These are phyloP conservation scores for Calcarius lapponicus DNA, from an alignment of 2,797 vertebrate species.

Conservation along the genomic window DNA sequence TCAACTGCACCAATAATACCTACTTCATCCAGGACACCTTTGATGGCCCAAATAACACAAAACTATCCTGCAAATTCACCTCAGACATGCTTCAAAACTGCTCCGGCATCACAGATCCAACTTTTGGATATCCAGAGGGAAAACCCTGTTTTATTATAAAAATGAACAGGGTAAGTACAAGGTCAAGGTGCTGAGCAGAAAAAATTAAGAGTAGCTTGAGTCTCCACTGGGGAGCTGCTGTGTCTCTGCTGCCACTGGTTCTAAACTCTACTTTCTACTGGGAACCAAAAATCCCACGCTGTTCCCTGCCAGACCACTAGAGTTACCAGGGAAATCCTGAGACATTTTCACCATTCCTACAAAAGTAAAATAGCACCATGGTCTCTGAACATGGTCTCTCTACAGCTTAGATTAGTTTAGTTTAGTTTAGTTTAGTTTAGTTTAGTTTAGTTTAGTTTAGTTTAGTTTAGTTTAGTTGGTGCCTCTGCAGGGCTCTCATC, in stretches of 20 bases:
- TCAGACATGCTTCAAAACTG: conserved; percentile 84
- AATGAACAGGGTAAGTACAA: conserved; percentile 87
- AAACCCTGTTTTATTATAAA: conserved; percentile 89
- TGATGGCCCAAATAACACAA: conserved; percentile 80
- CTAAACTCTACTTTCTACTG: background rate
- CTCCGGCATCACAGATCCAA: conserved; percentile 80
- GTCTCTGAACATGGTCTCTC: background rate
- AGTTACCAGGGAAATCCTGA: background rate
- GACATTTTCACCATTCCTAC: background rate
- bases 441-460: background rate
- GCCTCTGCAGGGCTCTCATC: rapidly evolving
- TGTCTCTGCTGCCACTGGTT: rapidly evolving
- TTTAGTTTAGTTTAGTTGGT: background rate
- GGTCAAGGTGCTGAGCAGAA: background rate
- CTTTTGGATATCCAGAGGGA: conserved; percentile 84
- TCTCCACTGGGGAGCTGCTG: rapidly evolving
- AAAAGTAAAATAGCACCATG: rapidly evolving
- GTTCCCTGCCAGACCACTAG: background rate
- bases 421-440: background rate
- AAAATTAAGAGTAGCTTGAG: background rate
- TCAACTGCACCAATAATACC: conserved; percentile 77
- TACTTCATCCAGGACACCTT: conserved; percentile 82
- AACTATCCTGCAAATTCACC: conserved; percentile 84
- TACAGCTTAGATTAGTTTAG: background rate
- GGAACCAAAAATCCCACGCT: background rate